These are phyloP conservation scores for Tenthredo scrophulariae DNA, from an alignment of 2,888 invertebrate species.

Conservation along the genomic window DNA sequence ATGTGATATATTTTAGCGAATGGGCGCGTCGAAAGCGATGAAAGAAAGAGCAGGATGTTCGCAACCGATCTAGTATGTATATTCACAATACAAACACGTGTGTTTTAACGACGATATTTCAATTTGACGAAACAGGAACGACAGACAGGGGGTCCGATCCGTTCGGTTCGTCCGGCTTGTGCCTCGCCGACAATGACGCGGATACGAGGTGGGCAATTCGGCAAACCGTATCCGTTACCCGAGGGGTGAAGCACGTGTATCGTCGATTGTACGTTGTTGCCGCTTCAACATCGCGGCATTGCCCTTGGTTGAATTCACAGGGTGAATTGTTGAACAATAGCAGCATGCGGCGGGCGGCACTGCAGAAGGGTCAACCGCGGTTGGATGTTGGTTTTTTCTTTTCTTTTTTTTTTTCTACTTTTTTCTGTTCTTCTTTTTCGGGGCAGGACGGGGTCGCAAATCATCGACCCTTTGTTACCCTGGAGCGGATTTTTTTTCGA, in stretches of 20 bases:
- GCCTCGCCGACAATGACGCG: conserved; percentile 33
- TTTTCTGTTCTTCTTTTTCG: neutral
- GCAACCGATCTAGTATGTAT: neutral
- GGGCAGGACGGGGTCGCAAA: conserved; percentile 39
- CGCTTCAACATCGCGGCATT: neutral
- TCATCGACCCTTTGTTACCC: conserved; percentile 46
- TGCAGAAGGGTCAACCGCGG: conserved; percentile 38
- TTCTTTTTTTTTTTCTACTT: neutral
- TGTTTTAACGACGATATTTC: conserved; percentile 33
- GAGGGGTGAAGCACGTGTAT: conserved; percentile 36
- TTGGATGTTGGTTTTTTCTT: neutral
- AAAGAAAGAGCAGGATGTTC: conserved; percentile 29
- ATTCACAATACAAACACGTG: neutral
- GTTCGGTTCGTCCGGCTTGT: neutral
- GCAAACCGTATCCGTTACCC: conserved; percentile 46
- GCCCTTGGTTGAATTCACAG: conserved; percentile 3
- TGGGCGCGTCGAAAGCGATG: neutral
- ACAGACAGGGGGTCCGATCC: neutral
- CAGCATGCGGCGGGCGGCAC: neutral
- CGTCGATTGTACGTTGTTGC: conserved; percentile 31
- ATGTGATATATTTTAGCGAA: neutral
- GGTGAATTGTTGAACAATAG: conserved; percentile 43
- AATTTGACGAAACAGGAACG: conserved; percentile 29
- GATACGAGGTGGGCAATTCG: conserved; percentile 38
- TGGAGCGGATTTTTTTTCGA: neutral